phyloP scores from a whole-genome alignment of 2,797 vertebrate species.

The Trematomus bernacchii region DNA sequence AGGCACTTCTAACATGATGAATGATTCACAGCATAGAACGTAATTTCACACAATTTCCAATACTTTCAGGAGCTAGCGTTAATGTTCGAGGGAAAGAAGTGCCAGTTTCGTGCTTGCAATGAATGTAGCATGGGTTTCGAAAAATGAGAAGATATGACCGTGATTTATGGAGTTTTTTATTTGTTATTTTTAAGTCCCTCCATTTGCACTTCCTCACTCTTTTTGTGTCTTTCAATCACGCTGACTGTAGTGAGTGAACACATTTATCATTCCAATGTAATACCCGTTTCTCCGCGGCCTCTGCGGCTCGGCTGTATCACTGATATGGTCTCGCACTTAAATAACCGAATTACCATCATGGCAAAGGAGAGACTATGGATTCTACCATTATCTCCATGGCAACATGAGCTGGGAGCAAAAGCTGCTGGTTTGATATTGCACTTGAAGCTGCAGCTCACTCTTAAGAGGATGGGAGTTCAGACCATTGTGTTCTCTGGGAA shows the following conservation, averaged over 20 bases:
- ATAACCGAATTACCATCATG: slow-evolving; percentile 74
- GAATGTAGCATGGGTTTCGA: slow-evolving; percentile 6
- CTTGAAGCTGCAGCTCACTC: slow-evolving; percentile 56
- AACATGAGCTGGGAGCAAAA: slow-evolving; percentile 69
- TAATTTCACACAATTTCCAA: neutral
- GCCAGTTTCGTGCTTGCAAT: neutral
- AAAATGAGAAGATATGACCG: slow-evolving; percentile 42
- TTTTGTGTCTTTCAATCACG: slow-evolving; percentile 64
- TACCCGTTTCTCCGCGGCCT: slow-evolving; percentile 67
- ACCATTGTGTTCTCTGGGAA: slow-evolving; percentile 65
- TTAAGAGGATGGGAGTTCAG: slow-evolving; percentile 66
- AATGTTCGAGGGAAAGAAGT: slow-evolving; percentile 6
- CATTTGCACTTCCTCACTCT: slow-evolving; percentile 42
- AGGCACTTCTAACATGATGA: neutral
- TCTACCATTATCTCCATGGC: slow-evolving; percentile 79
- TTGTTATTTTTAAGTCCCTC: slow-evolving; percentile 40
- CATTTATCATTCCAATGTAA: slow-evolving; percentile 65
- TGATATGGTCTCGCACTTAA: slow-evolving; percentile 56
- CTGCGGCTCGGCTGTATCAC: slow-evolving; percentile 46
- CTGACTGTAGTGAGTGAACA: slow-evolving; percentile 50
- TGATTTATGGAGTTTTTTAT: slow-evolving; percentile 54
- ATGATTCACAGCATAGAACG: neutral
- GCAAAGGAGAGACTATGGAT: slow-evolving; percentile 64
- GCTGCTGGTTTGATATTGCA: slow-evolving; percentile 68
- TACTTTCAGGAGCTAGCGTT: neutral